Conservation (phyloP, 37 sponge, comb jelly and placozoan species). For the Tethya wilhelma region DNA sequence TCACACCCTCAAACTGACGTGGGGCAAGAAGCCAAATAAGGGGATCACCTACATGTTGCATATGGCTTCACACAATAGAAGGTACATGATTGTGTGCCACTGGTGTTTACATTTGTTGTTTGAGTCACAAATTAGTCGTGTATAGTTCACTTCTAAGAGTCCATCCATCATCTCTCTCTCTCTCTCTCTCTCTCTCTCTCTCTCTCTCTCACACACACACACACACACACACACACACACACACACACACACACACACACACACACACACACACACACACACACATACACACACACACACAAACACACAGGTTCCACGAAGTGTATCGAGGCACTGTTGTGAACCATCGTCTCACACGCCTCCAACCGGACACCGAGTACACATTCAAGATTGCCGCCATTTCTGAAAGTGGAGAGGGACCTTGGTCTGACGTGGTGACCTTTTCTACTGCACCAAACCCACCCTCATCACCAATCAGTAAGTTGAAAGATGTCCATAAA, state of each 20-base stretch:
- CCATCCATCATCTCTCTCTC: neutral
- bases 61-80: constrained; percentile 4
- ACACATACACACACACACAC: neutral
- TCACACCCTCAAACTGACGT: constrained; percentile 56
- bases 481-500: too few relatives aligned
- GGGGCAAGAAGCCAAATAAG: constrained; percentile 53
- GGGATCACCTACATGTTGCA: constrained; percentile 41
- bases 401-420: constrained; percentile 66
- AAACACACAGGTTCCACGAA: constrained; percentile 36
- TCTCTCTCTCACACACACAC: neutral
- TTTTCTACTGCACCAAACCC: constrained; percentile 55
- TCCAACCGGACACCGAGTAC: constrained; percentile 52
- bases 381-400: constrained; percentile 52
- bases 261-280: neutral
- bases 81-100: neutral
- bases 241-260: neutral
- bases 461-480: constrained; percentile 62
- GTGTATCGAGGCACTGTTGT: constrained; percentile 49
- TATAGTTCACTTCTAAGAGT: too few relatives aligned
- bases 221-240: neutral
- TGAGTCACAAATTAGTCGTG: too few relatives aligned
- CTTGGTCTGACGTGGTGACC: constrained; percentile 46
- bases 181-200: constrained; percentile 1
- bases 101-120: too few relatives aligned
- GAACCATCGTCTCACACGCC: constrained; percentile 36